Conservation (phyloP, 2,888 invertebrate species). For the Synergus laeviventris region DNA sequence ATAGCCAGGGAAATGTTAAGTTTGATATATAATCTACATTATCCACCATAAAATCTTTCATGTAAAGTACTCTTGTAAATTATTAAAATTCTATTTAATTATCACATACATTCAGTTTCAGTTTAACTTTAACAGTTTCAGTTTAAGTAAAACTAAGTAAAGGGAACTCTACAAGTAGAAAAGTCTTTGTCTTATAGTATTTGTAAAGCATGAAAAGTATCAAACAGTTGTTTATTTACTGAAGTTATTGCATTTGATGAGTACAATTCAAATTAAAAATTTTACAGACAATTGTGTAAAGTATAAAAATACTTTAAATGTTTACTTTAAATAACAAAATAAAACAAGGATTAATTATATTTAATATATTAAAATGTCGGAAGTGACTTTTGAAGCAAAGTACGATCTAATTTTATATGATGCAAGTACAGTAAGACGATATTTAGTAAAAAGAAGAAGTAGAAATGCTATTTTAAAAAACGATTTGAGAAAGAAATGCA, state of each 20-base stretch:
- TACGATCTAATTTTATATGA: neutral
- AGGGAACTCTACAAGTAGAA: neutral
- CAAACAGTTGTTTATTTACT: neutral
- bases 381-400: neutral
- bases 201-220: neutral
- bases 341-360: neutral
- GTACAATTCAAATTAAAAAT: neutral
- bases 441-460: neutral
- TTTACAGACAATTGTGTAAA: neutral
- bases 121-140: neutral
- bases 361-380: neutral
- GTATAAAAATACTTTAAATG: neutral
- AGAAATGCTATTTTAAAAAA: neutral
- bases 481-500: neutral
- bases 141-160: neutral
- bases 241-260: neutral
- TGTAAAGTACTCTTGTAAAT: neutral
- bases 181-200: neutral
- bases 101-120: neutral
- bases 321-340: neutral
- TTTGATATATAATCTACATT: neutral
- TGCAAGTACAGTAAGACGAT: neutral
- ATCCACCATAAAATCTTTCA: neutral
- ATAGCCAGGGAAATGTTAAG: conserved; percentile 25
- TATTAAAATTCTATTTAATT: neutral